Base-by-base conservation (phyloP, 1,140 invertebrate genomes). In the Drosophila sproati region DNA sequence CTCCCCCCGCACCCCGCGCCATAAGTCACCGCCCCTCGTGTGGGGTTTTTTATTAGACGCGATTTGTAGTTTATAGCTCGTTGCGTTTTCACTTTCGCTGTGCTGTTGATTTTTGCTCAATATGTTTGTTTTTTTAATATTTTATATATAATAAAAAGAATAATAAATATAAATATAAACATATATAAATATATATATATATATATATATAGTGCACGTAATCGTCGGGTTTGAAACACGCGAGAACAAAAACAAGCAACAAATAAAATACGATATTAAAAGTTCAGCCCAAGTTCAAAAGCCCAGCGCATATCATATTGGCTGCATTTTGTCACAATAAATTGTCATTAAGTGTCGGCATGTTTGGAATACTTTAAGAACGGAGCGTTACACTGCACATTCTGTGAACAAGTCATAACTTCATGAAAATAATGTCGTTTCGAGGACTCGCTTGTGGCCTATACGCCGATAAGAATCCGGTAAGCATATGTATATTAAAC, bases 391-490 rank as follows among this genome's bases (percentile, higher is more conserved):
- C 20, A 20, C 6, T 62, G 39, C 71, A 76, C 57, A 74, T 59
- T 51, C 12, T 48, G 51, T 47, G 12, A 64, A 20, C 20, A 47
- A 67, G 5, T 12, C 59, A 57, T 48, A 43, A 20, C 39, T 67
- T 34, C 59, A 88, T 86, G 67, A 50, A 5, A 83, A 82, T 20
- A 73, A 89, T 89, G 85, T 89, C 85, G 57, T 80, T 92, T 77
- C 78, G 91, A 72, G 91, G 88, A 69, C 83, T 92, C 56, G 83
- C 74, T 72, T 92, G 87, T 63, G 87, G 91, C 41, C 73, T 92
- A 35, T 83, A 80, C 74, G 91, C 91, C 5, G 83, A 86, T 73
- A 83, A 92, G 54, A 82, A 79, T 61, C 10, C 61, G 81, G 86
- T 90, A 80, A 89, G 86, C 78, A 43, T 8, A 3, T 43, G 1